These are phyloP conservation scores for Diadophis punctatus DNA, from an alignment of 2,113 vertebrate genomes.

Conservation along the genomic window DNA sequence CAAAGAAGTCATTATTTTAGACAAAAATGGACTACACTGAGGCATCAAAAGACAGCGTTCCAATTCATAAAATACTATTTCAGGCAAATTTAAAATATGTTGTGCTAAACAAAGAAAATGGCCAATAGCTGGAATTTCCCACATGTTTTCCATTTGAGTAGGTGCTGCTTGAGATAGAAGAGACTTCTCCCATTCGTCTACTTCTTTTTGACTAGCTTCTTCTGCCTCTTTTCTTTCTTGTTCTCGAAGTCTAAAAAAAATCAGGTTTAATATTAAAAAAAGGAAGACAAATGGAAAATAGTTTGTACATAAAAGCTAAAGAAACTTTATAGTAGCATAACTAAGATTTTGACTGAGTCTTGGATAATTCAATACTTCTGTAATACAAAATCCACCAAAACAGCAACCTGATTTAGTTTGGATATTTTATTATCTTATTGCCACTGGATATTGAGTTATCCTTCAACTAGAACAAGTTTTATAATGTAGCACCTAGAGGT, in stretches of 20 bases:
- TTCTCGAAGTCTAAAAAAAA: conserved; percentile 83
- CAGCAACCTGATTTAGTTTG: not conserved
- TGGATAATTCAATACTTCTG: accelerated
- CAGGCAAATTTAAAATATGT: conserved; percentile 90
- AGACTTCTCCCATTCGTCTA: conserved; percentile 91
- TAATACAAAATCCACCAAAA: not conserved
- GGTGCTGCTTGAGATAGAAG: conserved; percentile 85
- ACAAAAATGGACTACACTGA: conserved; percentile 88
- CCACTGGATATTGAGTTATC: not conserved
- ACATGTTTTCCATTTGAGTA: conserved; percentile 82
- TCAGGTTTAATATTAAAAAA: conserved; percentile 25
- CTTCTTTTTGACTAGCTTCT: conserved; percentile 91
- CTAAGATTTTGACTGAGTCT: conserved; percentile 3
- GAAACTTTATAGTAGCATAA: not conserved
- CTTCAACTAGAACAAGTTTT: not conserved
- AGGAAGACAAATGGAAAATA: not conserved
- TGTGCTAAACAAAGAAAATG: conserved; percentile 98
- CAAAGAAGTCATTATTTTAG: conserved; percentile 95
- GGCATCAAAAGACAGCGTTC: conserved; percentile 97
- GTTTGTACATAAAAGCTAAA: conserved; percentile 9
- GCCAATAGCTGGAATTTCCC: conserved; percentile 97
- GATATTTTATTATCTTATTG: not conserved
- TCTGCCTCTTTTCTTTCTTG: conserved; percentile 93
- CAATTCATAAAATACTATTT: conserved; percentile 95
- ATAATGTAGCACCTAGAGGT: not conserved